Evolutionary conservation across 2,797 vertebrate genomes (phyloP), one percentile per base, ranked within the genome.

Genomic region (Distichodus sexfasciatus): DNA sequence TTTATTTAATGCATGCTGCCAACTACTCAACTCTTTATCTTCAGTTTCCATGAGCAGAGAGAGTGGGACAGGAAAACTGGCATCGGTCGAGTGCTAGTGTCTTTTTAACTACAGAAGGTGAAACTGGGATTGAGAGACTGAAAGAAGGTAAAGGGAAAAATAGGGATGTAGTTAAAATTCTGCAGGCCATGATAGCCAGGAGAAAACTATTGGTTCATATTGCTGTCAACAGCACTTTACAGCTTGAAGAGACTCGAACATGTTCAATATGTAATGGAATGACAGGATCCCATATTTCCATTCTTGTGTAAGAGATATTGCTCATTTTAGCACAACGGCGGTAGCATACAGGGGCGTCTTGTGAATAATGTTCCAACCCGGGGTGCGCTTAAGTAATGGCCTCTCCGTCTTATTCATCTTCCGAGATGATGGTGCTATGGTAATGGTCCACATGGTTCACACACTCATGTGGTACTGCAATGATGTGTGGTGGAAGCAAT

Each of bases 21-120:
- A 79, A 68, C 61, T 60, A 69, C 61, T 69, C 69, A 63, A 69
- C 48, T 28, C 33, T 69, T 72, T 63, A 66, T 61, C 75, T 57
- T 31, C 31, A 4, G 33, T 38, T 38, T 19, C 40, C 51, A 70
- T 17, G 12, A 51, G n/a, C 59, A 9, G n/a, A 63, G 62, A 2
- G 28, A 11, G 10, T 17, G 43, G 46, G 33, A 26, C 12, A 12
- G 48, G 55, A 33, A 31, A 35, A 46, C 28, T 36, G 62, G 40
- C 15, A 26, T 28, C 19, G 40, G 40, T 43, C 4, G 6, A 24
- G 17, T 35, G 35, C 23, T 28, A 60, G 29, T 50, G 50, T 63
- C 24, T 55, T 35, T 38, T 44, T 41, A 10, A 62, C 24, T 28
- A 1, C 38, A 31, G 38, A 66, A 19, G 44, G 10, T 24, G 26